These are phyloP conservation scores for Hippocampus zosterae DNA, from an alignment of 2,113 vertebrate genomes.

Conservation along the genomic window DNA sequence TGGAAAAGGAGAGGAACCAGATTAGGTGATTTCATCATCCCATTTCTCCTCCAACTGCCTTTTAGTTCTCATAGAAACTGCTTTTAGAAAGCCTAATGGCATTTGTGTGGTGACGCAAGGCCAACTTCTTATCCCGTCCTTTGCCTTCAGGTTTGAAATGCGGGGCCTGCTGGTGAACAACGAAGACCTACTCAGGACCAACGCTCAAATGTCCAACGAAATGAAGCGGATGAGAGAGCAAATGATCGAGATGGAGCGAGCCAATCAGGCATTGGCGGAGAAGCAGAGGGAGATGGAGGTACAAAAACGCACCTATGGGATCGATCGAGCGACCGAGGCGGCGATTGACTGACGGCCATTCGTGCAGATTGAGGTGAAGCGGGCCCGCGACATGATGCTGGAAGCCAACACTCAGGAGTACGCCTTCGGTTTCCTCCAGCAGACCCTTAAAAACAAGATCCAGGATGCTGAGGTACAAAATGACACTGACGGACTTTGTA, in stretches of 20 bases:
- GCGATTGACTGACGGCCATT: neutral
- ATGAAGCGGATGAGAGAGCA: slow-evolving; percentile 64
- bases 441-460: slow-evolving; percentile 73
- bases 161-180: slow-evolving; percentile 72
- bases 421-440: slow-evolving; percentile 74
- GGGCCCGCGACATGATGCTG: slow-evolving; percentile 71
- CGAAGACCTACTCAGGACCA: slow-evolving; percentile 71
- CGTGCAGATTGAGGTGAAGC: slow-evolving; percentile 66
- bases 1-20: slow-evolving; percentile 76
- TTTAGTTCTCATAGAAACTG: no score
- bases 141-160: slow-evolving; percentile 67
- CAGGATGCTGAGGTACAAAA: slow-evolving; percentile 69
- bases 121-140: neutral
- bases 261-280: slow-evolving; percentile 53
- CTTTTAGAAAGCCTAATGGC: no score
- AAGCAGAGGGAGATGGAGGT: slow-evolving; percentile 68
- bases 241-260: slow-evolving; percentile 65
- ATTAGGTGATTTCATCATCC: slow-evolving; percentile 55
- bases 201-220: slow-evolving; percentile 67
- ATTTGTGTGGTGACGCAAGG: no score
- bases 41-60: neutral
- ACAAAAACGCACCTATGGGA: neutral
- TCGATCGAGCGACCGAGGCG: no score
- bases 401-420: slow-evolving; percentile 78
- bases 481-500: neutral